Conservation (phyloP, 2,113 vertebrate species). For the Labrus mixtus region DNA sequence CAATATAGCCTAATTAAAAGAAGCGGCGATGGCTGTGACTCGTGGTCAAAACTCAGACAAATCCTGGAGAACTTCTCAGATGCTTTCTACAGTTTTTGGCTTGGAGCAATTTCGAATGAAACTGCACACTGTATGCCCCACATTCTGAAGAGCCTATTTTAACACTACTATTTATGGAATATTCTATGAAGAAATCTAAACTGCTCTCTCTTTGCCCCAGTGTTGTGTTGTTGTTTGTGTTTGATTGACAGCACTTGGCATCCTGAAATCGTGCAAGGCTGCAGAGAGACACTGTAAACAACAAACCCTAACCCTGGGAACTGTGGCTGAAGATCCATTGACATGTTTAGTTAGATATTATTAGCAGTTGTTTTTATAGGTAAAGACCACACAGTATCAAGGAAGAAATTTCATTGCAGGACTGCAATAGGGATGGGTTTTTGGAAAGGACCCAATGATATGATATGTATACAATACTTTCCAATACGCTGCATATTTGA, state of each 20-base stretch:
- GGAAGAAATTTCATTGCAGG: too few relatives aligned
- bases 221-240: not conserved
- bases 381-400: not conserved
- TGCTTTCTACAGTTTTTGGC: not conserved
- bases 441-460: too few relatives aligned
- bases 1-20: too few relatives aligned
- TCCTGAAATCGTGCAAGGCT: not conserved
- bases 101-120: not conserved
- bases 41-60: too few relatives aligned
- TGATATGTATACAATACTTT: too few relatives aligned
- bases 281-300: conserved; percentile 16
- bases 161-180: not conserved
- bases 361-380: not conserved
- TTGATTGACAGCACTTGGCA: conserved; percentile 7
- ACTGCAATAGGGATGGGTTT: too few relatives aligned
- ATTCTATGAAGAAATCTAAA: not conserved
- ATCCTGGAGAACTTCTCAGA: too few relatives aligned
- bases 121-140: not conserved
- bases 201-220: not conserved
- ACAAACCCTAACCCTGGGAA: not conserved
- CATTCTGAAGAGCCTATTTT: conserved; percentile 9
- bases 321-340: not conserved
- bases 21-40: too few relatives aligned
- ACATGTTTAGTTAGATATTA: not conserved
- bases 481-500: too few relatives aligned